These are phyloP conservation scores for Lepeophtheirus nordmannii DNA, from an alignment of 2,888 invertebrate genomes.

Conservation along the genomic window DNA sequence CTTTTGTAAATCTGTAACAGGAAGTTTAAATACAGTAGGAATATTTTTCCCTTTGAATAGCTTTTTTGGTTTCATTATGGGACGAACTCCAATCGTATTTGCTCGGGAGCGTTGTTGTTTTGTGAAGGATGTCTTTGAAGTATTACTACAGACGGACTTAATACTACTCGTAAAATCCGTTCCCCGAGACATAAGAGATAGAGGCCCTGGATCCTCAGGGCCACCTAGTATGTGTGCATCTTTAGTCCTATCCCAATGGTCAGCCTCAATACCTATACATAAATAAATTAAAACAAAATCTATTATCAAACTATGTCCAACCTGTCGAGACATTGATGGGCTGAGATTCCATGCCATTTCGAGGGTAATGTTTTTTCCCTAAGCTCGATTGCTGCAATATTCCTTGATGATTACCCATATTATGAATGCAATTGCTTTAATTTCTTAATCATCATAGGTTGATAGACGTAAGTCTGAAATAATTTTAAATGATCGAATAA, in stretches of 20 bases:
- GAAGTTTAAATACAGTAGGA: not conserved
- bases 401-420: conserved; percentile 6
- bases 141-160: not conserved
- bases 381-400: not conserved
- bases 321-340: not conserved
- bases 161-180: not conserved
- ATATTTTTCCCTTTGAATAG: not conserved
- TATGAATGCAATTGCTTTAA: not conserved
- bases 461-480: no score
- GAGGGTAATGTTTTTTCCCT: not conserved
- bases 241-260: not conserved
- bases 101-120: not conserved
- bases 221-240: no score
- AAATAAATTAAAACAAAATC: no score
- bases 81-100: not conserved
- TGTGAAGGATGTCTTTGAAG: not conserved
- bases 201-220: no score
- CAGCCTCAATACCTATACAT: not conserved
- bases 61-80: not conserved
- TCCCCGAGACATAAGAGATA: not conserved
- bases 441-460: no score
- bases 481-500: no score
- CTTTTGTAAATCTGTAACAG: not conserved
- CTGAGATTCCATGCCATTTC: not conserved
- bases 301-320: not conserved